Percentiles rank a stretch among this genome's conserved stretches.
Conservation (phyloP, 2,888 invertebrate genomes). For the Brachyopa scutellaris region DNA sequence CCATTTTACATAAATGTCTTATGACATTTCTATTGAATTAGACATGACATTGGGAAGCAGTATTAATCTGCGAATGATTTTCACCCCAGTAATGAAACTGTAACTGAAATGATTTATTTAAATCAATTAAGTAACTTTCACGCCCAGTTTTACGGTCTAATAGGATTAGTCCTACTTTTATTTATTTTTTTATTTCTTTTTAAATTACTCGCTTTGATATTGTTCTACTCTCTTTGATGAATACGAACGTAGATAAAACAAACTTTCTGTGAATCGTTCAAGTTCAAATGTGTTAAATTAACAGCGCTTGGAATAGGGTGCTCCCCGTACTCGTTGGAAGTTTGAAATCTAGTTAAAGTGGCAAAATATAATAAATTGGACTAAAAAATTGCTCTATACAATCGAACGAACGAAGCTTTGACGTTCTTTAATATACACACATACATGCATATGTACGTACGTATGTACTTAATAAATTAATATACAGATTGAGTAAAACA, state of each 20-base stretch:
- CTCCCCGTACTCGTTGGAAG: not conserved
- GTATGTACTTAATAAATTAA: too few relatives aligned
- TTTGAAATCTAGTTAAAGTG: not conserved
- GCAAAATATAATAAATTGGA: not conserved
- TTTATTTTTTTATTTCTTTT: not conserved
- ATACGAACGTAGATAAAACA: not conserved
- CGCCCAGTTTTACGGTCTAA: not conserved
- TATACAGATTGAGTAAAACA: too few relatives aligned
- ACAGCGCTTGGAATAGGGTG: not conserved
- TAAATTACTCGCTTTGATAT: not conserved
- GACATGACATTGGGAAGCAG: not conserved
- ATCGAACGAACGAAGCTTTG: too few relatives aligned
- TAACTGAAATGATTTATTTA: constrained; percentile 8
- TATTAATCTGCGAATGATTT: not conserved
- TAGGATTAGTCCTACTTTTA: constrained; percentile 14
- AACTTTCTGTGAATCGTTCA: not conserved
- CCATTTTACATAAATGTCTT: too few relatives aligned
- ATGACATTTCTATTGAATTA: constrained; percentile 1
- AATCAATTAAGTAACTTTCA: not conserved
- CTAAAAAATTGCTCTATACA: not conserved
- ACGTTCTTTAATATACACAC: too few relatives aligned
- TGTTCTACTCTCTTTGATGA: not conserved
- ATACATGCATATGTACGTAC: too few relatives aligned
- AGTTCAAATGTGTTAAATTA: constrained; percentile 26
- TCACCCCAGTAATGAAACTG: not conserved